Percentiles rank a stretch among this genome's conserved stretches.
Conservation (phyloP, 1,140 invertebrate genomes). For the Laupala kohalensis region DNA sequence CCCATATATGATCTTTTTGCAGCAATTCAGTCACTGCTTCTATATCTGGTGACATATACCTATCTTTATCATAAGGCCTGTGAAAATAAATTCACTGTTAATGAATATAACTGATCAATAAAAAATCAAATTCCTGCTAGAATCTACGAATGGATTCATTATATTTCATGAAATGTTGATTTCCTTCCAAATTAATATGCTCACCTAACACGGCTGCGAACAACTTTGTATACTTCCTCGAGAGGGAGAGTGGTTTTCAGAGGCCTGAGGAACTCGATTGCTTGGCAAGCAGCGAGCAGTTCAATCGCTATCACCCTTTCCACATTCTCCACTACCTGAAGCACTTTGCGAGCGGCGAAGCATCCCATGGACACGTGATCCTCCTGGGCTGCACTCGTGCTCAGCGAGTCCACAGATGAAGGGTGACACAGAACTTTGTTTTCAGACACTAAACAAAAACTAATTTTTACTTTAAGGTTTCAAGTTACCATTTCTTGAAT, state of each 20-base stretch:
- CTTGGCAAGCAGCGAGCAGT: slow-evolving; percentile 56
- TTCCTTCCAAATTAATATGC: background rate
- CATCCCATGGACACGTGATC: slow-evolving; percentile 69
- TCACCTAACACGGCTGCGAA: slow-evolving; percentile 39
- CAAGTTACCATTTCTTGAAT: background rate
- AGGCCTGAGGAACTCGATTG: slow-evolving; percentile 58
- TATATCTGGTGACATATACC: slow-evolving; percentile 55
- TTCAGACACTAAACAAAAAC: slow-evolving; percentile 41
- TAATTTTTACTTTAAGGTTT: too few relatives aligned
- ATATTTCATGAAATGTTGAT: background rate
- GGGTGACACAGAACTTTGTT: slow-evolving; percentile 67
- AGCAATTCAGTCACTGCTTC: slow-evolving; percentile 42
- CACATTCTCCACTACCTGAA: slow-evolving; percentile 45
- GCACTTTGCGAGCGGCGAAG: slow-evolving; percentile 52
- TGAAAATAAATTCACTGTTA: slow-evolving; percentile 13
- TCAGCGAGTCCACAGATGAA: slow-evolving; percentile 54
- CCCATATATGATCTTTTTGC: slow-evolving; percentile 42
- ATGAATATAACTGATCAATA: slow-evolving; percentile 2
- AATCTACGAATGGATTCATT: background rate
- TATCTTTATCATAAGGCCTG: slow-evolving; percentile 48
- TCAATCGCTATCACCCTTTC: slow-evolving; percentile 59
- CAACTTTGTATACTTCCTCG: slow-evolving; percentile 51
- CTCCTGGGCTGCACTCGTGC: slow-evolving; percentile 61
- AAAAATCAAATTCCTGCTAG: background rate
- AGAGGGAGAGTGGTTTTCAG: slow-evolving; percentile 53